Conservation (phyloP, 1,140 invertebrate genomes). For the Drosophila pectinifera region DNA sequence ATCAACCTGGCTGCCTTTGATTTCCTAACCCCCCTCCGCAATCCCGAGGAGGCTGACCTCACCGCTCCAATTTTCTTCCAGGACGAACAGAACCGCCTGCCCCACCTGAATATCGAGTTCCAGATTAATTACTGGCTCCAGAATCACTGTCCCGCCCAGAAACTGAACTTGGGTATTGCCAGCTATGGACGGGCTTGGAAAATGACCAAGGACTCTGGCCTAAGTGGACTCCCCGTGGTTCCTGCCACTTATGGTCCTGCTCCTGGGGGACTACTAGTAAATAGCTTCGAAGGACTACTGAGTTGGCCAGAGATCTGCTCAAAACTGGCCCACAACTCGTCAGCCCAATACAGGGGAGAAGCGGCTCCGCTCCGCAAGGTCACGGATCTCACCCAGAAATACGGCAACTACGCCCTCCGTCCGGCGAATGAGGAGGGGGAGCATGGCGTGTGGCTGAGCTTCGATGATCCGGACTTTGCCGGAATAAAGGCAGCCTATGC, state of each 20-base stretch:
- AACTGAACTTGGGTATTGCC: slow-evolving; percentile 93
- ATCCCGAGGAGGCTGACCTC: slow-evolving; percentile 91
- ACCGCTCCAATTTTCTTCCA: slow-evolving; percentile 88
- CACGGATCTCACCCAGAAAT: slow-evolving; percentile 90
- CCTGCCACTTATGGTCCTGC: slow-evolving; percentile 88
- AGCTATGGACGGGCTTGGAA: slow-evolving; percentile 94
- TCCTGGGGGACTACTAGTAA: slow-evolving; percentile 87
- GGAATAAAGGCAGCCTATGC: slow-evolving; percentile 92
- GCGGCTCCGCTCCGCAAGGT: slow-evolving; percentile 89
- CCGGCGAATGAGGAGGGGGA: slow-evolving; percentile 88
- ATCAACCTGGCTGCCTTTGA: slow-evolving; percentile 93
- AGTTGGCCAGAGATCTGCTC: slow-evolving; percentile 88
- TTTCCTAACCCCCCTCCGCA: slow-evolving; percentile 90
- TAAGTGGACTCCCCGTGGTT: slow-evolving; percentile 91
- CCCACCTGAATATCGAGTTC: slow-evolving; percentile 87
- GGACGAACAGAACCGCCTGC: slow-evolving; percentile 84
- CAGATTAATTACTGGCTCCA: slow-evolving; percentile 88
- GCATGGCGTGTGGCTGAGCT: slow-evolving; percentile 94
- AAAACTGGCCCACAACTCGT: slow-evolving; percentile 85
- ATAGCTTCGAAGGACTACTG: slow-evolving; percentile 86
- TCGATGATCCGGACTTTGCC: slow-evolving; percentile 94
- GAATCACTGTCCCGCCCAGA: slow-evolving; percentile 88
- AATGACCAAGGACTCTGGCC: slow-evolving; percentile 89
- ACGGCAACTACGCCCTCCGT: slow-evolving; percentile 91
- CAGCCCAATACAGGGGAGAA: slow-evolving; percentile 86